Evolutionary conservation across 2,797 vertebrate genomes (phyloP).

Genomic region (Champsocephalus gunnari): DNA sequence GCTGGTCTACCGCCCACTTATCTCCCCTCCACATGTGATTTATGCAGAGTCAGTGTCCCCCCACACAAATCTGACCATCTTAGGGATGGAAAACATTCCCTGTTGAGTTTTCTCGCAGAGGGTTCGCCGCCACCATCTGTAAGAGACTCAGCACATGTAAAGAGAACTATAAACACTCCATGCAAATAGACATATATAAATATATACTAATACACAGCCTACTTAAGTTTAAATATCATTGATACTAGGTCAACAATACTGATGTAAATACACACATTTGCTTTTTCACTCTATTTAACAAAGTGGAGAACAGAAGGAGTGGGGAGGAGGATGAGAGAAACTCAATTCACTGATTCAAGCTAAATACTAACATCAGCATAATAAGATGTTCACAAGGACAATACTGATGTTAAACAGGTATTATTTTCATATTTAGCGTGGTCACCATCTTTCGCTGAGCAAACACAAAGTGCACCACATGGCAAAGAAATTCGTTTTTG

Average conservation of each 20-base stretch:
- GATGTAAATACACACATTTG: conserved; percentile 2
- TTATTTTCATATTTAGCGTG: neutral
- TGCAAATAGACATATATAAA: conserved; percentile 42
- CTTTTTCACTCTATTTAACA: neutral
- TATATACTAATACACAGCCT: conserved; percentile 15
- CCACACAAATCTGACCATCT: conserved; percentile 83
- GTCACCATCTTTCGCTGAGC: neutral
- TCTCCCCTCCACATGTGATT: conserved; percentile 70
- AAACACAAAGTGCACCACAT: neutral
- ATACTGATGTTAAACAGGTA: neutral
- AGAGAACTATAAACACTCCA: conserved; percentile 60
- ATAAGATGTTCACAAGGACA: neutral
- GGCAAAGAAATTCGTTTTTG: neutral
- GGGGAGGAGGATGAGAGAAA: conserved; percentile 4
- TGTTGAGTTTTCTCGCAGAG: conserved; percentile 63
- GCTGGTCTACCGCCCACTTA: conserved; percentile 65
- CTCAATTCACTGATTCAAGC: neutral
- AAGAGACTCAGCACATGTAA: conserved; percentile 56
- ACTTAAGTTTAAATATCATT: conserved; percentile 10
- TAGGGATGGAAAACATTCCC: conserved; percentile 85
- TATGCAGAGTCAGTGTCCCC: conserved; percentile 65
- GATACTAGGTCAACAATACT: neutral
- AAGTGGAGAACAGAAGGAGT: neutral
- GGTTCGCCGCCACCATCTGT: conserved; percentile 65
- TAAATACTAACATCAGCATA: neutral